Percentiles rank a stretch among this genome's conserved stretches.
Conservation (phyloP, 1,140 invertebrate species). For the Reticulitermes speratus region DNA sequence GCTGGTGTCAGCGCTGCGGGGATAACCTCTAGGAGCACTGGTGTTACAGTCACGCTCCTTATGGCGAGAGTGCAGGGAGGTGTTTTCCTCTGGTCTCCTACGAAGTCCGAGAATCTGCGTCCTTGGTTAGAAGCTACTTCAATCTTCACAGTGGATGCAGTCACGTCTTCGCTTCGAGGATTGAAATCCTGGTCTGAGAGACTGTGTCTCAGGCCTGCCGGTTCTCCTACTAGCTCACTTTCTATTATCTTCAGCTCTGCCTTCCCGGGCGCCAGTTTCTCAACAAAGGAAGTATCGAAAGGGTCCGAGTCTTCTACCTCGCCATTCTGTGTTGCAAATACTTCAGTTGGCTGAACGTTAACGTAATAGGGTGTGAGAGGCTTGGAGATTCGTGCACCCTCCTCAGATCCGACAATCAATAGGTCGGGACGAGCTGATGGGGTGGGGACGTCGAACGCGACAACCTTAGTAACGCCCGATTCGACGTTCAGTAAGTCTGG, state of each 20-base stretch:
- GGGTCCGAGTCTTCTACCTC: conserved; percentile 38
- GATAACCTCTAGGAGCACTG: neutral
- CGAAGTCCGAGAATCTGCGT: conserved; percentile 30
- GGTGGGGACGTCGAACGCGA: conserved; percentile 67
- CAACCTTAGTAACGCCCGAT: conserved; percentile 55
- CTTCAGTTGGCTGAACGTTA: neutral
- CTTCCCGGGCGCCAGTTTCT: conserved; percentile 38
- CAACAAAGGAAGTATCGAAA: conserved; percentile 45
- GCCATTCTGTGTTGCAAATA: neutral
- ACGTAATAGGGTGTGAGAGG: conserved; percentile 76
- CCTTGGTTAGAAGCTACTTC: conserved; percentile 32
- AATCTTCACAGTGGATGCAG: neutral
- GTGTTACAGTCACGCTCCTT: conserved; percentile 4
- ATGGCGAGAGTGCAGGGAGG: conserved; percentile 24
- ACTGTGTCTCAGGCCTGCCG: conserved; percentile 37
- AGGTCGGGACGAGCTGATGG: conserved; percentile 55
- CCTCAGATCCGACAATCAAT: conserved; percentile 58
- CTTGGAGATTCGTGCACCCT: conserved; percentile 56
- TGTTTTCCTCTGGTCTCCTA: conserved; percentile 15
- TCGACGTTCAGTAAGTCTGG: conserved; percentile 16
- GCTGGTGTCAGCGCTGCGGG: conserved; percentile 9
- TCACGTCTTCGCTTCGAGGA: conserved; percentile 46
- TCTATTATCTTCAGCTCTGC: conserved; percentile 40
- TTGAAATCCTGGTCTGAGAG: conserved; percentile 62
- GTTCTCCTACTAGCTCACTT: conserved; percentile 37